Base-by-base conservation (phyloP, 2,888 invertebrate genomes). In the Tiliacea citrago region DNA sequence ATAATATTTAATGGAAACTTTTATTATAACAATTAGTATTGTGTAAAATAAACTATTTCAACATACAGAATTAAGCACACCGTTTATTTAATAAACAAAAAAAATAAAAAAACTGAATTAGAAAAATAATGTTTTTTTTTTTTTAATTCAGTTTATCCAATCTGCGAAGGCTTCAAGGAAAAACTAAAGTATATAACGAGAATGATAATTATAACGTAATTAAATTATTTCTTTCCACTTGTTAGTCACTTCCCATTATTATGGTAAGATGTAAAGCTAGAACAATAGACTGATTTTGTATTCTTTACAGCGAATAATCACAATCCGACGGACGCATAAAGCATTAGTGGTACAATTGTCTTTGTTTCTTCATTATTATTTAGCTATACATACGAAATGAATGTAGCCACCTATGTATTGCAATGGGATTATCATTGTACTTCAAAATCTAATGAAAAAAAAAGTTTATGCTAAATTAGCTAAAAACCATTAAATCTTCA, bases 201-300 rank as follows among this genome's bases (percentile, higher is more conserved):
- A 81, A 77, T 70, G 53, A 70, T 58, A 65, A 81, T 72, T 62
- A 62, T 62, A 35, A 24, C 21, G 16, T 60, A 39, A 73, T 73
- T 67, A 21, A 70, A 58, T 70, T 53, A 75, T 69, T 73, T 70
- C 9, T 68, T 62, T 60, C 47, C 39, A 35, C 39, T 75, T 21
- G 51, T 60, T 65, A 58, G 24, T 62, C 51, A 65, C 58, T 69
- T 45, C 2, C 51, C 42, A 53, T 67, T 78, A 66, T 67, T 57
- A 73, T 57, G 66, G 58, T n/a, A 69, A 71, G 66, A 63, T 67
- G 57, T 68, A 35, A 42, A 57, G 61, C 51, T 66, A 72, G 75
- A 84, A 88, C 88, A 86, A 88, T 88, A 79, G 81, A 77, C 78
- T 84, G 75, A 88, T 86, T 79, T 84, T 21, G 79, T 82, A 89